Evolutionary conservation across 2,797 vertebrate genomes (phyloP).

Genomic region (Sparidentex hasta): DNA sequence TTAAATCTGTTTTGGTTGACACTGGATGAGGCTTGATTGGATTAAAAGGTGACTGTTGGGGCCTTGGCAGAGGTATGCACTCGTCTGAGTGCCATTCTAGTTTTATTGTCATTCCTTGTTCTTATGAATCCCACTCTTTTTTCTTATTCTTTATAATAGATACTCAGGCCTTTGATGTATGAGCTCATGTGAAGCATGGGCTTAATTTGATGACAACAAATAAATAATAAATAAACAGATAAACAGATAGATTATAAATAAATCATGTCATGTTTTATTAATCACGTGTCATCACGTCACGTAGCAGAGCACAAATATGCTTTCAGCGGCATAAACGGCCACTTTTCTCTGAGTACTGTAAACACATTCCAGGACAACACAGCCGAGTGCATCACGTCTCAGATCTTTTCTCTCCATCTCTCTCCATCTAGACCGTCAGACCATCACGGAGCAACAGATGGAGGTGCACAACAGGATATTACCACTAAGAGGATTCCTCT

Average conservation of each 20-base stretch:
- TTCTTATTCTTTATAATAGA: background rate
- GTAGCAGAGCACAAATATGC: background rate
- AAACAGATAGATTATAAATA: background rate
- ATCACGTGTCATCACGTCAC: background rate
- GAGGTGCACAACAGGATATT: constrained; percentile 79
- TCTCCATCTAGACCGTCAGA: constrained; percentile 46
- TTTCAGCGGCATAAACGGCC: background rate
- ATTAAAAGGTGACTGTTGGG: too few relatives aligned
- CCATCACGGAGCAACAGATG: constrained; percentile 78
- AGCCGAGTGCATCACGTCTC: background rate
- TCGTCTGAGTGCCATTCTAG: too few relatives aligned
- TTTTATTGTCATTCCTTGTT: background rate
- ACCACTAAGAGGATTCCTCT: constrained; percentile 82
- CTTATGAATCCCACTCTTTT: background rate
- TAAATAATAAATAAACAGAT: too few relatives aligned
- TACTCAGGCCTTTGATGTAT: background rate
- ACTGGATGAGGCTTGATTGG: too few relatives aligned
- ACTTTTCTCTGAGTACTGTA: constrained; percentile 4
- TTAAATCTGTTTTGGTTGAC: too few relatives aligned
- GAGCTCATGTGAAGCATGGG: background rate
- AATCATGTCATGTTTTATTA: background rate
- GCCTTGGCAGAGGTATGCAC: too few relatives aligned
- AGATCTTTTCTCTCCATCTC: constrained; percentile 25
- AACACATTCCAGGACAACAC: constrained; percentile 17
- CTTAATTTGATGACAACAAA: background rate